Percentiles rank a stretch among this genome's conserved stretches.
Conservation (phyloP, 2,113 vertebrate species). For the human region DNA sequence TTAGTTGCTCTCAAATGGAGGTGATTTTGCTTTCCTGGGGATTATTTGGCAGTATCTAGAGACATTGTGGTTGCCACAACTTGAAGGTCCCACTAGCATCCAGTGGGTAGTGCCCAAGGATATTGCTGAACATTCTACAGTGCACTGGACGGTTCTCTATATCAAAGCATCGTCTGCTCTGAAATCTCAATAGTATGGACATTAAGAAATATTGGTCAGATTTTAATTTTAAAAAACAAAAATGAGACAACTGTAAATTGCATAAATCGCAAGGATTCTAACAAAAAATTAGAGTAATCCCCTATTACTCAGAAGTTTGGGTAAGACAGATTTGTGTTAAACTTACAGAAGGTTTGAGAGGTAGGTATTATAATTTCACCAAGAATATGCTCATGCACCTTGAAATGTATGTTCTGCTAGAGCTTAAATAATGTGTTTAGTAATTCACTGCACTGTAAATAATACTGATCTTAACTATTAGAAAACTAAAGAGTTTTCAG, state of each 20-base stretch:
- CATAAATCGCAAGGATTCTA: neutral
- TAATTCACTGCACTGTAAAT: neutral
- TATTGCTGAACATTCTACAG: neutral
- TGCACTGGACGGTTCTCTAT: neutral
- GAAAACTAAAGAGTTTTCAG: neutral
- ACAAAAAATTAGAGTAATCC: neutral
- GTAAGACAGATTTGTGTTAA: neutral
- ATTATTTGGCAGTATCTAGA: neutral
- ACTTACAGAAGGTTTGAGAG: neutral
- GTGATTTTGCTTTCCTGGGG: neutral
- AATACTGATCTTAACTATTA: neutral
- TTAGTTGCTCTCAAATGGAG: neutral
- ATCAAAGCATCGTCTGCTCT: neutral
- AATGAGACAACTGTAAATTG: neutral
- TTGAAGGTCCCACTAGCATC: neutral
- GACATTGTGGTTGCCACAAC: neutral
- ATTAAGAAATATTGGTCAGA: neutral
- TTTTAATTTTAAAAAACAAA: neutral
- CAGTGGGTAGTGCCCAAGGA: neutral
- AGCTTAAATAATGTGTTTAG: neutral
- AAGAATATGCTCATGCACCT: neutral
- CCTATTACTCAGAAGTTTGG: neutral
- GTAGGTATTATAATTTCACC: neutral
- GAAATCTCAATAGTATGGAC: neutral
- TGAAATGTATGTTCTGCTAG: neutral